phyloP scores from a whole-genome alignment of 2,888 invertebrate species.

The Mesodorylaimus sp. region DNA sequence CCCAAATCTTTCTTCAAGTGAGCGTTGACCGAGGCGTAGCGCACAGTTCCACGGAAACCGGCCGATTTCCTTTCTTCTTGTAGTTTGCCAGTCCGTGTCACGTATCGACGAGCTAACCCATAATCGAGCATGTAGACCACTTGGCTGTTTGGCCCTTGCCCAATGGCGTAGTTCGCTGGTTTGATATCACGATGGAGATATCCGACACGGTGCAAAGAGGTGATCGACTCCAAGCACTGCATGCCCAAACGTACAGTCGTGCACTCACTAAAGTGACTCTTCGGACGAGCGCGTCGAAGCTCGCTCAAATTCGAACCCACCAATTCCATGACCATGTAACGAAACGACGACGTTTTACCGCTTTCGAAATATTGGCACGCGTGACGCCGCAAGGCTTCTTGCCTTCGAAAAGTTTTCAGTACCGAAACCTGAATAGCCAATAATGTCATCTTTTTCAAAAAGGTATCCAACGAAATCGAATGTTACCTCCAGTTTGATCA shows the following conservation, averaged over 20 bases:
- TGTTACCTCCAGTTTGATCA: too few species aligned
- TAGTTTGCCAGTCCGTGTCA: constrained; percentile 59
- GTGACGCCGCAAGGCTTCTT: too few species aligned
- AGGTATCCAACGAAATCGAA: too few species aligned
- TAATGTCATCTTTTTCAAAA: too few species aligned
- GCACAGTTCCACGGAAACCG: constrained; percentile 76
- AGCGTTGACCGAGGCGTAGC: constrained; percentile 92
- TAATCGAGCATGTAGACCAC: constrained; percentile 90
- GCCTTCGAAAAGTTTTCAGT: too few species aligned
- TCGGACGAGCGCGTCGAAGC: constrained; percentile 67
- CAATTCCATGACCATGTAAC: constrained; percentile 95
- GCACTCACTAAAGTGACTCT: constrained; percentile 79
- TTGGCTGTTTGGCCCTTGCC: background rate
- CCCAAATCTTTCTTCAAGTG: constrained; percentile 96
- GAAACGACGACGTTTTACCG: too few species aligned
- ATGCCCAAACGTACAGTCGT: constrained; percentile 77
- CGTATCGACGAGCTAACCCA: constrained; percentile 85
- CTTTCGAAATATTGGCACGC: too few species aligned
- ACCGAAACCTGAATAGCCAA: too few species aligned
- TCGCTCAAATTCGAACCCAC: constrained; percentile 90
- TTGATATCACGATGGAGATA: constrained; percentile 94
- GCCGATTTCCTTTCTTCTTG: constrained; percentile 81
- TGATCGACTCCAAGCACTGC: constrained; percentile 83
- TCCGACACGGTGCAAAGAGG: constrained; percentile 87
- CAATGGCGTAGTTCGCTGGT: constrained; percentile 38